phyloP scores from a whole-genome alignment of 2,797 vertebrate genomes.

The Lates japonicus region DNA sequence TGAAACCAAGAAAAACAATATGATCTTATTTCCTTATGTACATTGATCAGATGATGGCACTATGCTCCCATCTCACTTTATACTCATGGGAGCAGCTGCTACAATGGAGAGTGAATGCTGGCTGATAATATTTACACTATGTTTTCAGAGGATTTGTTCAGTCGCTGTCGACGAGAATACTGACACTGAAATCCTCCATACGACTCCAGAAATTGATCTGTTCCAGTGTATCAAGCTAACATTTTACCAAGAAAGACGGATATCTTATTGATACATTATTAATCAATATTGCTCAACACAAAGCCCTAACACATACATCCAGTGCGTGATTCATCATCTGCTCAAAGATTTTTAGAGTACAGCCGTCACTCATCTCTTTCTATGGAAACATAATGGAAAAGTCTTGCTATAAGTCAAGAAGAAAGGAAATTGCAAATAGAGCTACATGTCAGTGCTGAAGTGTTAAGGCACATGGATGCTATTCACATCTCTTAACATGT shows the following conservation, averaged over 20 bases:
- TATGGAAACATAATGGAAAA: not conserved
- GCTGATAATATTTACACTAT: not conserved
- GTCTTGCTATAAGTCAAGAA: not conserved
- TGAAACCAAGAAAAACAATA: not conserved
- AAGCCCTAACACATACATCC: not conserved
- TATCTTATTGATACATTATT: not conserved
- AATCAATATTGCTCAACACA: not conserved
- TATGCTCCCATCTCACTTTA: conserved; percentile 1
- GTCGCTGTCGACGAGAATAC: not conserved
- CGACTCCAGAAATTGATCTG: not conserved
- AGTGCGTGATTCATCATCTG: not conserved
- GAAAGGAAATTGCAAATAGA: not conserved
- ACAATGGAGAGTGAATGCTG: not conserved
- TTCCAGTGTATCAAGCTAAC: not conserved
- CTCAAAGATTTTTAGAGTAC: not conserved
- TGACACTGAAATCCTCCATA: not conserved
- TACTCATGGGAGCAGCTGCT: not conserved
- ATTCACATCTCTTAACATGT: not conserved
- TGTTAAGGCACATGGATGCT: not conserved
- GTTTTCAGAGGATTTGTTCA: not conserved
- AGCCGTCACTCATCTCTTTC: not conserved
- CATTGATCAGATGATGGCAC: conserved; percentile 26
- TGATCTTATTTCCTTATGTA: not conserved
- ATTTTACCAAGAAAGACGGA: not conserved
- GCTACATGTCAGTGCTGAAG: not conserved